Conservation (phyloP, 2,797 vertebrate genomes). For the Pseudochirops cupreus region DNA sequence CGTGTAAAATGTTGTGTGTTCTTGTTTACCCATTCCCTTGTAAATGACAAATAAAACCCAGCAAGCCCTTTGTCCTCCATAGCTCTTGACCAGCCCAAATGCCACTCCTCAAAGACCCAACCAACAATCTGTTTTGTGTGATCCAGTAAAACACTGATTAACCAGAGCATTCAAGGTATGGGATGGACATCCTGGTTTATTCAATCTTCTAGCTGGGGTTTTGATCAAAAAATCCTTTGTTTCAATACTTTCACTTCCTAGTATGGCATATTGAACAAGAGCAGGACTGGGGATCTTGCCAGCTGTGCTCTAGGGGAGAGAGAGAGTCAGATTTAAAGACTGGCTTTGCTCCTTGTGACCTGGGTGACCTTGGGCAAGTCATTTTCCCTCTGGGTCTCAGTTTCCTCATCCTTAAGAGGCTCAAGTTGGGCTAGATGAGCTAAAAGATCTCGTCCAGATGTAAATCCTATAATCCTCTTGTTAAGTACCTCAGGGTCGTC, state of each 20-base stretch:
- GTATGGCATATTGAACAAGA: not conserved
- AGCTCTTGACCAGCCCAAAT: slow-evolving; percentile 69
- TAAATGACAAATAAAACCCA: slow-evolving; percentile 70
- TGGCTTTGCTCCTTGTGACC: not conserved
- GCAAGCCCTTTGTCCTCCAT: slow-evolving; percentile 58
- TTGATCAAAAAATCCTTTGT: slow-evolving; percentile 63
- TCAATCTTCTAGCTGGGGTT: slow-evolving; percentile 70
- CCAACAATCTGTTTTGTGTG: slow-evolving; percentile 51
- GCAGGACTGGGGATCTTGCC: not conserved
- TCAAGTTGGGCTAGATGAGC: not conserved
- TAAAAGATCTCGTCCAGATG: not conserved
- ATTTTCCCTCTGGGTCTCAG: not conserved
- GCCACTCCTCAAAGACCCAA: slow-evolving; percentile 62
- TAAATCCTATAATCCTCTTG: not conserved
- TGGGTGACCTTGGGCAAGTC: not conserved
- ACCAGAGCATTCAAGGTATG: slow-evolving; percentile 25
- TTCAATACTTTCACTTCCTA: slow-evolving; percentile 39
- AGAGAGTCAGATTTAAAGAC: not conserved
- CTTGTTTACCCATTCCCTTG: slow-evolving; percentile 64
- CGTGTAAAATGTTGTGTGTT: slow-evolving; percentile 71
- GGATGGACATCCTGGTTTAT: slow-evolving; percentile 62
- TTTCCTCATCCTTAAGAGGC: not conserved
- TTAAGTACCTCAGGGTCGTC: not conserved
- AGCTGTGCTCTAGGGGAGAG: not conserved
- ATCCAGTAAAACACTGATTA: slow-evolving; percentile 74